phyloP scores from a whole-genome alignment of 2,113 vertebrate species.

The Gambusia affinis region DNA sequence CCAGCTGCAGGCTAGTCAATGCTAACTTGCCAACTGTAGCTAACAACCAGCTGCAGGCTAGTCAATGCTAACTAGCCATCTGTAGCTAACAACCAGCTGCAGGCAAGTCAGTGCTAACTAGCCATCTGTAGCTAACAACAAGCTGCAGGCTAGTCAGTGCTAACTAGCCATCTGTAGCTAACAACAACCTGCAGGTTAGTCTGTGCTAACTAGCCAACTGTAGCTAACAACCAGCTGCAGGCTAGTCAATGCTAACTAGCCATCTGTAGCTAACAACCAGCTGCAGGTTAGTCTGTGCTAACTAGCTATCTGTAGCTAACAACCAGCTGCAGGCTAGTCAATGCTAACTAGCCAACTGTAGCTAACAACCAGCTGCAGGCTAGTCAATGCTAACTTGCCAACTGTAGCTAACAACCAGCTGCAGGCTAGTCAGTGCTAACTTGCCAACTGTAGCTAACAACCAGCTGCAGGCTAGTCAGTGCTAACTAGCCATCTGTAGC shows the following conservation, averaged over 20 bases:
- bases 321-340: not conserved
- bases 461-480: not conserved
- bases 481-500: not conserved
- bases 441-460: too few relatives aligned
- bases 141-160: not conserved
- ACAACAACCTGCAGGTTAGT: conserved; percentile 92
- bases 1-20: not conserved
- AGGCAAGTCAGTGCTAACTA: not conserved
- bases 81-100: too few relatives aligned
- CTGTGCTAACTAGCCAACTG: too few relatives aligned
- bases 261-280: too few relatives aligned
- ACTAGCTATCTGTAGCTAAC: not conserved
- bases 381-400: not conserved
- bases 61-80: not conserved
- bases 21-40: not conserved
- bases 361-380: not conserved
- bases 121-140: too few relatives aligned
- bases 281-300: not conserved
- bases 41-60: not conserved
- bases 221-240: too few relatives aligned
- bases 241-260: not conserved
- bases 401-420: too few relatives aligned
- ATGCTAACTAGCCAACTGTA: not conserved
- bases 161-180: conserved; percentile 42
- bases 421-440: not conserved